Percentiles rank a stretch among this genome's conserved stretches.
phyloP scores from a whole-genome alignment of 2,797 vertebrate genomes.

The Labroides dimidiatus region DNA sequence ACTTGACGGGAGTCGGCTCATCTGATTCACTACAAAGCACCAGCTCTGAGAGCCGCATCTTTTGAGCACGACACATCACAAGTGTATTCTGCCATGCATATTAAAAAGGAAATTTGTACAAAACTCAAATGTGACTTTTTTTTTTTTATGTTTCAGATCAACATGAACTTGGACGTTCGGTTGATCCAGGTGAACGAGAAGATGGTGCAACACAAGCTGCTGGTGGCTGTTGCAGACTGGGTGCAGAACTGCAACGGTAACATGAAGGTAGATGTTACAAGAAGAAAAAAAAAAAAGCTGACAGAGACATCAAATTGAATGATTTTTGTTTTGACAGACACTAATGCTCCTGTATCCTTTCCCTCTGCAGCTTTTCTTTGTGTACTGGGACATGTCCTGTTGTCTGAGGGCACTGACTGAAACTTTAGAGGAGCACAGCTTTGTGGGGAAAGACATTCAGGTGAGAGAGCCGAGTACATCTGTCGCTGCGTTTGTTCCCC shows the following conservation, averaged over 20 bases:
- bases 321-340: background rate
- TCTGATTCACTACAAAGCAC: no score
- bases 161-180: slow-evolving; percentile 82
- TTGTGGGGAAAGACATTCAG: slow-evolving; percentile 64
- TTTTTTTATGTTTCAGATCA: slow-evolving; percentile 75
- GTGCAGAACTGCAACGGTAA: slow-evolving; percentile 79
- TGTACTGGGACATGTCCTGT: slow-evolving; percentile 82
- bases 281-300: background rate
- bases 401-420: slow-evolving; percentile 80
- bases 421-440: slow-evolving; percentile 73
- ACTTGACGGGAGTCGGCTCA: no score
- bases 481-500: slow-evolving; percentile 33
- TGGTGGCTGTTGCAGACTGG: slow-evolving; percentile 83
- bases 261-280: slow-evolving; percentile 74
- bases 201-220: slow-evolving; percentile 78
- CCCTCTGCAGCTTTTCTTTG: slow-evolving; percentile 77
- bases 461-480: slow-evolving; percentile 70
- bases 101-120: no score
- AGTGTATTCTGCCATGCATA: no score
- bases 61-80: no score
- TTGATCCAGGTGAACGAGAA: slow-evolving; percentile 85
- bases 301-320: background rate
- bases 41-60: no score
- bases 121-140: background rate
- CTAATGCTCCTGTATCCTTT: background rate